Conservation (phyloP, 1,140 invertebrate genomes). For the Brachionus manjavacas region DNA sequence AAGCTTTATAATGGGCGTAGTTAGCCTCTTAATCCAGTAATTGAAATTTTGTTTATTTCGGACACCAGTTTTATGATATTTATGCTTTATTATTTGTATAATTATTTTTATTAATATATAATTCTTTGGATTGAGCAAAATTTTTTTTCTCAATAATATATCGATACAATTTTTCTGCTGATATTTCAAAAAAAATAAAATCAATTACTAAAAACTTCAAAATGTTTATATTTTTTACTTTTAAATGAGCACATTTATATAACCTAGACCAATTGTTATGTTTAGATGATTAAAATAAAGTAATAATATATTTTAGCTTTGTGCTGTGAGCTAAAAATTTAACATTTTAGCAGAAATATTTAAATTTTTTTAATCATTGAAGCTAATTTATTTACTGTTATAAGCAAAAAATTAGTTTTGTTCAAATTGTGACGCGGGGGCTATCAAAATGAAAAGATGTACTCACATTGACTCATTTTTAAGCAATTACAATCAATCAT, state of each 20-base stretch:
- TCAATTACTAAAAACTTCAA: no score
- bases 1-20: no score
- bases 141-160: no score
- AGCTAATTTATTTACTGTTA: background rate
- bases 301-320: background rate
- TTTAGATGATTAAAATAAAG: background rate
- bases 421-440: background rate
- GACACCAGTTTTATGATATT: no score
- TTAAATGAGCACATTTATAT: background rate
- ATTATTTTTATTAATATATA: no score
- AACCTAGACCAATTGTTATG: background rate
- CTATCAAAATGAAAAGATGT: slow-evolving; percentile 12
- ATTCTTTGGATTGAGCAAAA: no score
- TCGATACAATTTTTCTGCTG: no score
- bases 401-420: background rate
- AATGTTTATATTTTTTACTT: no score
- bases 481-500: background rate
- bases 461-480: background rate
- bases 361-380: background rate
- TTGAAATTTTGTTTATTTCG: no score
- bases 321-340: background rate
- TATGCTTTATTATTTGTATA: no score
- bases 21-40: no score
- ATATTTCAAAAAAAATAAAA: no score
- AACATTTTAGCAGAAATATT: background rate